phyloP scores from a whole-genome alignment of 2,113 vertebrate species.

The Smithornis capensis region DNA sequence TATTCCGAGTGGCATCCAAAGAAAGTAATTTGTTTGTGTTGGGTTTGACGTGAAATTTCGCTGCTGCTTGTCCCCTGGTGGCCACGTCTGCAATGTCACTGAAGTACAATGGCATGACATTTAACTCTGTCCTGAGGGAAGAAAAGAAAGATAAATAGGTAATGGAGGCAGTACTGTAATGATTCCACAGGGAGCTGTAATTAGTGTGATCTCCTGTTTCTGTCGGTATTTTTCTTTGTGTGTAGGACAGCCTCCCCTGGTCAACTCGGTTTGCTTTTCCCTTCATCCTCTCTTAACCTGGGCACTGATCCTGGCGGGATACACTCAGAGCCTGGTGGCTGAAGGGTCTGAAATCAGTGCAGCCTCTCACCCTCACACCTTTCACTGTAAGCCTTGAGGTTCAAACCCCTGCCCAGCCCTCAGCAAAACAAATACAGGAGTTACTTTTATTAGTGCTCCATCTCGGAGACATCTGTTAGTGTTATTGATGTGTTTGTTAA shows the following conservation, averaged over 20 bases:
- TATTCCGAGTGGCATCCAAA: not conserved
- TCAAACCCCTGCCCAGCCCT: not conserved
- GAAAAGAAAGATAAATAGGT: not conserved
- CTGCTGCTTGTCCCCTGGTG: not conserved
- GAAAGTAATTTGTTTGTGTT: not conserved
- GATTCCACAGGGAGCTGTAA: not conserved
- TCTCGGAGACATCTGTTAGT: not conserved
- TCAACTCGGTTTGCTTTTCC: not conserved
- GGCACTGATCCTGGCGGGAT: not conserved
- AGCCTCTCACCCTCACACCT: not conserved
- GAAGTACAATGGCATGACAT: not conserved
- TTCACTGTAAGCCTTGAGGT: not conserved
- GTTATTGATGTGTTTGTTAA: not conserved
- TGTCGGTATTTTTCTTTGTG: not conserved
- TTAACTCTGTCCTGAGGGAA: not conserved
- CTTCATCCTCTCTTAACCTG: not conserved
- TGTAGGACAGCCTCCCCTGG: not conserved
- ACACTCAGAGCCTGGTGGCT: not conserved
- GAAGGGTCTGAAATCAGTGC: not conserved
- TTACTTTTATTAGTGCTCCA: not conserved
- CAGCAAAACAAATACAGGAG: not conserved
- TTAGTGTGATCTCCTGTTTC: not conserved
- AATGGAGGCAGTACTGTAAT: not conserved
- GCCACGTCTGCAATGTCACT: not conserved
- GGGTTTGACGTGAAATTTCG: not conserved